Percentiles rank a stretch among this genome's conserved stretches.
These are phyloP conservation scores for Chelon auratus DNA, from an alignment of 2,797 vertebrate genomes.

Conservation along the genomic window DNA sequence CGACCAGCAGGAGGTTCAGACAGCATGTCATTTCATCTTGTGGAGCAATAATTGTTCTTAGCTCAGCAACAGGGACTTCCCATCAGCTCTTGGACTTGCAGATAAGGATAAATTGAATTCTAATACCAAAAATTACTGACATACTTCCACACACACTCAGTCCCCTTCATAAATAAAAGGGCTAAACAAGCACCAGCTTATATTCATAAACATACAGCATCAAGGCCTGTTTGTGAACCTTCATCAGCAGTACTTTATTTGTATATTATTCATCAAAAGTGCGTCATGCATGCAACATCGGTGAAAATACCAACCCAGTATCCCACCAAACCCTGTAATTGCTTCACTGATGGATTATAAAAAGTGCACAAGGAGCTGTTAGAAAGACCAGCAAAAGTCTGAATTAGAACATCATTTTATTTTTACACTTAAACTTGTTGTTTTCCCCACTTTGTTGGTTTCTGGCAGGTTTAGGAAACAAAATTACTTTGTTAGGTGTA, in stretches of 20 bases:
- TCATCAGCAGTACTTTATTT: constrained; percentile 1
- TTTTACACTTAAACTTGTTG: too few relatives aligned
- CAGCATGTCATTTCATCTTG: constrained; percentile 61
- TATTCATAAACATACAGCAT: constrained; percentile 9
- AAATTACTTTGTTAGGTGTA: too few relatives aligned
- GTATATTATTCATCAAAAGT: neutral
- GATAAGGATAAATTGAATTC: constrained; percentile 66
- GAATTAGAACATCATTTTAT: too few relatives aligned
- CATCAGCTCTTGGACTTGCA: constrained; percentile 42
- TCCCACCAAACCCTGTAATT: too few relatives aligned
- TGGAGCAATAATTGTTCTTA: constrained; percentile 56
- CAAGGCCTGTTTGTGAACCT: constrained; percentile 1
- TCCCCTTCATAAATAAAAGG: constrained; percentile 21
- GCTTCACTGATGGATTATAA: too few relatives aligned
- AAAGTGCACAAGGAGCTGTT: too few relatives aligned
- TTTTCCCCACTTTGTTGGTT: too few relatives aligned
- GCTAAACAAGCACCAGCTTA: constrained; percentile 18
- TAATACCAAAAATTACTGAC: constrained; percentile 62
- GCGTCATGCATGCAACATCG: neutral
- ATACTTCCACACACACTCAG: constrained; percentile 16
- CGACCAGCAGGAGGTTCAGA: constrained; percentile 32
- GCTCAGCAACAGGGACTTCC: constrained; percentile 43
- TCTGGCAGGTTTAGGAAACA: too few relatives aligned
- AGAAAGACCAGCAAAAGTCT: too few relatives aligned
- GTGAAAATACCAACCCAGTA: too few relatives aligned